Conservation (phyloP, 2,888 invertebrate species). For the Oscheius sp. region DNA sequence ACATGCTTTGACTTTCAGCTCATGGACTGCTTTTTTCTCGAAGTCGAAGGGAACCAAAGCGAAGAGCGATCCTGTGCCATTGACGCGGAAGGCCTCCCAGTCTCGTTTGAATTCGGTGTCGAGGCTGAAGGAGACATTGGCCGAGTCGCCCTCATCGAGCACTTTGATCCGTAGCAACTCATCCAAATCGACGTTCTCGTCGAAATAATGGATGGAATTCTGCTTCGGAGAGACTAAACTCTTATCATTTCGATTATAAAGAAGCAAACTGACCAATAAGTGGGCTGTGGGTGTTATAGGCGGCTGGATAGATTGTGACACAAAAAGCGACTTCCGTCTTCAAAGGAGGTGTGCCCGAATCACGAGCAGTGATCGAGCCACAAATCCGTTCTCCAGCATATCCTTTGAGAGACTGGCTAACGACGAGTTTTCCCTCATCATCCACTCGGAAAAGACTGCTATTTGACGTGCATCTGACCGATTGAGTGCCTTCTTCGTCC, state of each 20-base stretch:
- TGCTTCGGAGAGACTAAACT: constrained; percentile 48
- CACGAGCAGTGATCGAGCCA: constrained; percentile 18
- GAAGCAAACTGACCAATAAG: constrained; percentile 37
- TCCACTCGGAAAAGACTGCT: constrained; percentile 51
- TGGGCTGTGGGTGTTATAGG: constrained; percentile 53
- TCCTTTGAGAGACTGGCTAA: constrained; percentile 40
- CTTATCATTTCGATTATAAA: background rate
- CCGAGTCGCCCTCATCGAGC: constrained; percentile 42
- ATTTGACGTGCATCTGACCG: constrained; percentile 35
- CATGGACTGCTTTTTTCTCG: constrained; percentile 61
- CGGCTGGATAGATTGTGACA: constrained; percentile 54
- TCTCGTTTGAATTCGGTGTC: constrained; percentile 56
- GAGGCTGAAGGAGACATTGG: constrained; percentile 42
- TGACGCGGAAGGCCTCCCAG: constrained; percentile 36
- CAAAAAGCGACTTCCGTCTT: constrained; percentile 41
- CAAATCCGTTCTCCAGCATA: constrained; percentile 51
- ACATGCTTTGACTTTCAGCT: constrained; percentile 53
- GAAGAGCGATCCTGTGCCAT: constrained; percentile 41
- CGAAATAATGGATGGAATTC: constrained; percentile 59
- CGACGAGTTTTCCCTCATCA: constrained; percentile 38
- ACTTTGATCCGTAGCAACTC: constrained; percentile 52
- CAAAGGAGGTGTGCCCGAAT: constrained; percentile 33
- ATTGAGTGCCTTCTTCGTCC: constrained; percentile 38
- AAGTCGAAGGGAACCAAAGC: constrained; percentile 56
- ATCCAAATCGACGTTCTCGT: constrained; percentile 54